These are phyloP conservation scores for Melanostoma scalare DNA, from an alignment of 2,888 invertebrate species.

Conservation along the genomic window DNA sequence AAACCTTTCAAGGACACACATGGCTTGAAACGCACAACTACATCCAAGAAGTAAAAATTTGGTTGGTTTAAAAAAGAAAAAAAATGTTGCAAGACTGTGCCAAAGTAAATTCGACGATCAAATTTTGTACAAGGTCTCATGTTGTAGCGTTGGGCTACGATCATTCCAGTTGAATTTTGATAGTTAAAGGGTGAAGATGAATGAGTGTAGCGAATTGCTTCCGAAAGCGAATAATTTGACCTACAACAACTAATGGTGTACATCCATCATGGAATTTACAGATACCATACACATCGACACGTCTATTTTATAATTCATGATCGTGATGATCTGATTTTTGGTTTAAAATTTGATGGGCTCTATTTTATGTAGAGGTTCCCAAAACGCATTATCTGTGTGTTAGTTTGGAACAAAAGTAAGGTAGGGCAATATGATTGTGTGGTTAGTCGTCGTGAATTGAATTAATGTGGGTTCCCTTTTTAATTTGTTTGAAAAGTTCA, in stretches of 20 bases:
- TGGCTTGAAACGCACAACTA: constrained; percentile 39
- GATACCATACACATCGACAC: neutral
- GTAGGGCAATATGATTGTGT: constrained; percentile 55
- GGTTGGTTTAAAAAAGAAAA: constrained; percentile 20
- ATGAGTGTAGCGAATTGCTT: constrained; percentile 32
- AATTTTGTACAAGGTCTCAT: constrained; percentile 58
- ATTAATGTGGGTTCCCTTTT: constrained; percentile 68
- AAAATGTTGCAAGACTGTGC: constrained; percentile 56
- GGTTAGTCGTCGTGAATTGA: constrained; percentile 54
- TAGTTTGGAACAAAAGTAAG: constrained; percentile 37
- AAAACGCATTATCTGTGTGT: constrained; percentile 21
- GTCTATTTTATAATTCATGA: too few species aligned
- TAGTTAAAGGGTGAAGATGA: constrained; percentile 38
- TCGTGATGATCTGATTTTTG: constrained; percentile 6
- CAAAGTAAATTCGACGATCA: constrained; percentile 39
- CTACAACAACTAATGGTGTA: constrained; percentile 45
- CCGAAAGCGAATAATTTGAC: constrained; percentile 63
- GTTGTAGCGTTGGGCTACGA: constrained; percentile 21
- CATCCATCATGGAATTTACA: constrained; percentile 42
- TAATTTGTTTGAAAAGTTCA: constrained; percentile 34
- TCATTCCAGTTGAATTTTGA: constrained; percentile 29
- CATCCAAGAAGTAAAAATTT: constrained; percentile 26
- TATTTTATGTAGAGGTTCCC: constrained; percentile 22
- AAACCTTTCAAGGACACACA: constrained; percentile 67
- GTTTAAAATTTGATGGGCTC: constrained; percentile 43